Evolutionary conservation across 2,888 invertebrate species (phyloP).

Genomic region (Thecocarcelia acutangulata): DNA sequence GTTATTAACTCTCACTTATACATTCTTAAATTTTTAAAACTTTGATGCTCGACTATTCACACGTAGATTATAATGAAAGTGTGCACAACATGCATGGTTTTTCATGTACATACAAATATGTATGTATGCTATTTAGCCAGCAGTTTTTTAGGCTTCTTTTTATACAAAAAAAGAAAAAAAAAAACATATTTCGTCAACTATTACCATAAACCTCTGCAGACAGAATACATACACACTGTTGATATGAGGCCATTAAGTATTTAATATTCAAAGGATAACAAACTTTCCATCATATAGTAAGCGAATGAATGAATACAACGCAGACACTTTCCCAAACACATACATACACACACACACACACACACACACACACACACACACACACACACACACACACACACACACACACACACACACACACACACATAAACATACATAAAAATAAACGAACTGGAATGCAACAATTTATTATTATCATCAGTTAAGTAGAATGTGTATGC

Average conservation of each 20-base stretch:
- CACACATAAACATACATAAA: background rate
- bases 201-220: constrained; percentile 43
- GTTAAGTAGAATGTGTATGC: constrained; percentile 41
- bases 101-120: background rate
- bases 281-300: constrained; percentile 44
- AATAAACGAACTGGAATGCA: constrained; percentile 34
- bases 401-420: background rate
- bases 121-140: background rate
- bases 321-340: background rate
- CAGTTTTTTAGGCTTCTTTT: background rate
- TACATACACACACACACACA: background rate
- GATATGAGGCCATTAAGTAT: constrained; percentile 68
- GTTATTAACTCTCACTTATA: constrained; percentile 59
- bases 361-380: background rate
- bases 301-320: background rate
- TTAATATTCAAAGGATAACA: constrained; percentile 71
- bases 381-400: background rate
- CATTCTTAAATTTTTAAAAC: constrained; percentile 43
- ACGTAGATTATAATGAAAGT: too few relatives aligned
- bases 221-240: constrained; percentile 41
- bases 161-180: constrained; percentile 10
- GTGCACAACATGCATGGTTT: too few relatives aligned
- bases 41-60: background rate
- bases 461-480: constrained; percentile 60
- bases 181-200: constrained; percentile 48